Evolutionary conservation across 1,140 invertebrate species (phyloP).

Genomic region (Muscidifurax raptorellus): DNA sequence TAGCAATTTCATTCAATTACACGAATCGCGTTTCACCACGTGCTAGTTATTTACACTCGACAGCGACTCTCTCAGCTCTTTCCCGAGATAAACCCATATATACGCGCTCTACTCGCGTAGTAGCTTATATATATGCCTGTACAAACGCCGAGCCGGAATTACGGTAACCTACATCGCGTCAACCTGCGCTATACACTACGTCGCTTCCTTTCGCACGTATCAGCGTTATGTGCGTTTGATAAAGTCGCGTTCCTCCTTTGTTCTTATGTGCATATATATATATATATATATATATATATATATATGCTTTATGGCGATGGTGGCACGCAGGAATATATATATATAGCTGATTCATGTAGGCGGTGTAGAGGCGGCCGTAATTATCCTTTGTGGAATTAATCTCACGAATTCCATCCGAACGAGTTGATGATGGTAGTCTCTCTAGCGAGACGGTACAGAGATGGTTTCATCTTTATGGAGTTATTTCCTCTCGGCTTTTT

Average conservation of each 20-base stretch:
- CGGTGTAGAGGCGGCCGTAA: constrained; percentile 21
- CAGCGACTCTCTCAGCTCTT: constrained; percentile 41
- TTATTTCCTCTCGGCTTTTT: constrained; percentile 1
- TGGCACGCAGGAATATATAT: background rate
- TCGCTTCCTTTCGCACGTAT: constrained; percentile 34
- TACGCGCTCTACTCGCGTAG: background rate
- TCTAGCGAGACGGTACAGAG: background rate
- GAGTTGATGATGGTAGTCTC: background rate
- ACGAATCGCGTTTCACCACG: constrained; percentile 64
- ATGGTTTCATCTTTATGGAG: background rate
- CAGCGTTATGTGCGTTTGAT: background rate
- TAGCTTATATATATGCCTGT: background rate
- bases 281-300: background rate
- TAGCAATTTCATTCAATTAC: constrained; percentile 68
- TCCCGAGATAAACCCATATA: constrained; percentile 43
- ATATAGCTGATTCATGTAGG: constrained; percentile 23
- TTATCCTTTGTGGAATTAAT: constrained; percentile 49
- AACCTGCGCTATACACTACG: background rate
- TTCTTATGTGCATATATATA: background rate
- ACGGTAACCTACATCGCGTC: constrained; percentile 52
- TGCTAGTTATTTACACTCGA: constrained; percentile 67
- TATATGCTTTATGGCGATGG: constrained; percentile 29
- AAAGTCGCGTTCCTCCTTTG: constrained; percentile 17
- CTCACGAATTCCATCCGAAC: constrained; percentile 34
- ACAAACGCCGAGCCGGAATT: constrained; percentile 37